Evolutionary conservation across 2,797 vertebrate genomes (phyloP).

Genomic region (Amazona ochrocephala): DNA sequence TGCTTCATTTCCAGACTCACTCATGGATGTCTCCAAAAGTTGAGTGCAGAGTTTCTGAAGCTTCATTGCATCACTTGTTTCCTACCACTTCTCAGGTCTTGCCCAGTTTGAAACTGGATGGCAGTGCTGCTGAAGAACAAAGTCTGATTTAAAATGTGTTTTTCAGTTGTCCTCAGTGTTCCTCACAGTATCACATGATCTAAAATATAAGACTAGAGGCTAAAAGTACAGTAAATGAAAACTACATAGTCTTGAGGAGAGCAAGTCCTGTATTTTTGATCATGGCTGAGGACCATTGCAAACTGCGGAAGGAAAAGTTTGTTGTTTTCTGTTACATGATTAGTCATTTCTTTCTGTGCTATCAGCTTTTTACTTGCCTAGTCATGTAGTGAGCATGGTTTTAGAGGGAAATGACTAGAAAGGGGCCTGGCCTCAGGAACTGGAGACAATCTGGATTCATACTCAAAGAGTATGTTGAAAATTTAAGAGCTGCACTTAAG

Average conservation of each 20-base stretch:
- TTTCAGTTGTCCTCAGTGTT: neutral
- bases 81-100: neutral
- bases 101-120: neutral
- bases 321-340: neutral
- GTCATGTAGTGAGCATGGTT: neutral
- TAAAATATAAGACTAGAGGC: neutral
- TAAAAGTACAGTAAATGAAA: neutral
- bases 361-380: conserved; percentile 2
- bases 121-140: neutral
- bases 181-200: neutral
- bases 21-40: neutral
- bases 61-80: neutral
- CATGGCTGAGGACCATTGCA: neutral
- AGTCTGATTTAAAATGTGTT: neutral
- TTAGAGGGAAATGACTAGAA: conserved; percentile 10
- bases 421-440: neutral
- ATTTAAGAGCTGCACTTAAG: neutral
- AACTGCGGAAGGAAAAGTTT: neutral
- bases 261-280: neutral
- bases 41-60: neutral
- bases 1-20: neutral
- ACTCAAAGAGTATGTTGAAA: neutral
- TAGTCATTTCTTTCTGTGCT: conserved; percentile 23
- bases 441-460: neutral
- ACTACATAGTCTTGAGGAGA: neutral